Evolutionary conservation across 2,113 vertebrate species (phyloP).

Genomic region (Elephas maximus): DNA sequence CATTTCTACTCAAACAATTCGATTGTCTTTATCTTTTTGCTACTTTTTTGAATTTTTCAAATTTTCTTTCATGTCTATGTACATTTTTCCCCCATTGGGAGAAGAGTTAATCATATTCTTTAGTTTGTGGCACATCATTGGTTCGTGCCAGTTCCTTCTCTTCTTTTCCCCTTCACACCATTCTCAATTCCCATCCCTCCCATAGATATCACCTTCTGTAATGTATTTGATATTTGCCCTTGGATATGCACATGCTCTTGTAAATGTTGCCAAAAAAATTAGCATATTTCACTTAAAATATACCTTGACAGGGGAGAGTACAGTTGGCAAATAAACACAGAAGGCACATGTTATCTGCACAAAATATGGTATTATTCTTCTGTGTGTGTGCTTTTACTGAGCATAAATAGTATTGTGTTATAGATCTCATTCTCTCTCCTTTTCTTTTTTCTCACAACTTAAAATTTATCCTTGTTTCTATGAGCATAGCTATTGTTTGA

Average conservation of each 20-base stretch:
- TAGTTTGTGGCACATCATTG: not conserved
- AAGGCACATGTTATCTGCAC: no score
- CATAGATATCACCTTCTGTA: not conserved
- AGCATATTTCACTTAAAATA: no score
- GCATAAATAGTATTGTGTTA: not conserved
- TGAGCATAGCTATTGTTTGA: not conserved
- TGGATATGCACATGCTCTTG: not conserved
- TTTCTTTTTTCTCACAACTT: not conserved
- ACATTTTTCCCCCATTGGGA: not conserved
- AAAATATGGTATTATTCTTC: no score
- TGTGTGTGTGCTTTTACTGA: not conserved
- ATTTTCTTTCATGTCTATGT: not conserved
- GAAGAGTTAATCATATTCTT: not conserved
- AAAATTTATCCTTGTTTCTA: not conserved
- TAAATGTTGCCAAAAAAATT: no score
- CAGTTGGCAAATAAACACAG: no score
- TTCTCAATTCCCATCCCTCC: not conserved
- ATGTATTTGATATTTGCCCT: not conserved
- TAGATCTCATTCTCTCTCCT: not conserved
- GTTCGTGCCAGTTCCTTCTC: not conserved
- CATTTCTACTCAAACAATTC: not conserved
- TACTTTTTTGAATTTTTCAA: not conserved
- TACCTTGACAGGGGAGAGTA: no score
- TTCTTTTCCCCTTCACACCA: no score
- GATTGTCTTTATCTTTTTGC: not conserved